Evolutionary conservation across 2,113 vertebrate species (phyloP), one percentile per base, ranked within the genome.

Genomic region (Hemibates koningsi): DNA sequence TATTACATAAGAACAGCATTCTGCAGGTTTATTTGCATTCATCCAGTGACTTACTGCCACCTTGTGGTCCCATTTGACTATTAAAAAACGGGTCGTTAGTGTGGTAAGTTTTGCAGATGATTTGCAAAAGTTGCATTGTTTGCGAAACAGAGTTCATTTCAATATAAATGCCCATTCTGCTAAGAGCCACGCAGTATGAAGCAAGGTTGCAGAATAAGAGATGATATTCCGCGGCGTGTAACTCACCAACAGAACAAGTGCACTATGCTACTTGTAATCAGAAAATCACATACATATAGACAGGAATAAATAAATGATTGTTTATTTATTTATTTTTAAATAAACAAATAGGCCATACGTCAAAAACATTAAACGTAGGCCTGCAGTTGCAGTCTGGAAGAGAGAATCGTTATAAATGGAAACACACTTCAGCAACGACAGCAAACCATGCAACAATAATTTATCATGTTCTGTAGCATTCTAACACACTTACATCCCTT

Each of bases 191-290:
- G 9, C 32, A n/a, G 32, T 36, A 36, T 63, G 32, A 63, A 63
- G 17, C 61, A 66, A 1, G 32, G 61, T 36, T 66, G 17, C 61
- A 36, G 17, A 63, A 63, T 63, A 63, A 63, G 59, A 63, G 59
- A 7, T 0, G 32, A 1, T 36, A 66, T 63, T 63, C 17, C 0
- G 1, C 59, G 12, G 1, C 0, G 0, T 36, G 59, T 36, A 7
- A 36, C 59, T 63, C 32, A 63, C 3, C 32, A 63, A 63, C 32
- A 63, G 32, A 63, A 63, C 59, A 63, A 63, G 32, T 6, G 9
- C 61, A 66, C 32, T 63, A 36, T 36, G 59, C 59, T 36, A 36
- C 32, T 66, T 66, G 61, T 66, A 66, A 66, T 66, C 32, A n/a
- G 61, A 66, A 36, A 66, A 66, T 36, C 61, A n/a, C 32, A 63